These are phyloP conservation scores for Tragelaphus scriptus DNA, from an alignment of 2,113 vertebrate genomes.

Conservation along the genomic window DNA sequence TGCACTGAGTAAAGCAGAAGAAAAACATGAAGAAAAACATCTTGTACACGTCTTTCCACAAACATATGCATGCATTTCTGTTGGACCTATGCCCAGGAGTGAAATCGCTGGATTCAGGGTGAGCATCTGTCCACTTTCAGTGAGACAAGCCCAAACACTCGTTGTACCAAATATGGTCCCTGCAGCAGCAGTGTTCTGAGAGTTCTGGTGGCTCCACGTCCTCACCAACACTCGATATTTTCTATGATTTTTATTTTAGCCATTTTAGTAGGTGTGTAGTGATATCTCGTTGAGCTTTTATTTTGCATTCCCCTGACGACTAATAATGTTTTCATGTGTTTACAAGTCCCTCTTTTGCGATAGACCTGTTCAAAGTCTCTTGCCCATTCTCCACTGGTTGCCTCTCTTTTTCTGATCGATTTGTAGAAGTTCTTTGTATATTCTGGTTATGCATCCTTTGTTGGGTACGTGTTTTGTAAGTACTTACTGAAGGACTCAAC, in stretches of 20 bases:
- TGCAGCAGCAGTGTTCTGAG: not conserved
- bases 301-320: not conserved
- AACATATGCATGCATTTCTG: not conserved
- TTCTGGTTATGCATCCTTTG: not conserved
- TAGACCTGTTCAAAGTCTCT: not conserved
- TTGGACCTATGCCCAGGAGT: not conserved
- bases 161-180: accelerated
- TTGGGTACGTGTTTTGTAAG: not conserved
- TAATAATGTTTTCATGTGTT: not conserved
- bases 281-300: not conserved
- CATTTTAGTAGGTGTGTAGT: not conserved
- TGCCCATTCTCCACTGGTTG: not conserved
- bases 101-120: accelerated
- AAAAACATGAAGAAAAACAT: not conserved
- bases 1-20: not conserved
- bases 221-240: not conserved
- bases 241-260: not conserved
- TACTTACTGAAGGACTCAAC: not conserved
- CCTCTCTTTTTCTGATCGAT: not conserved
- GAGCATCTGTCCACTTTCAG: not conserved
- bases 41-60: not conserved
- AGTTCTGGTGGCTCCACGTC: not conserved
- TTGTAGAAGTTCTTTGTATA: not conserved
- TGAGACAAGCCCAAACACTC: not conserved
- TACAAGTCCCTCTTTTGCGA: not conserved